These are phyloP conservation scores for Indicator maculatus DNA, from an alignment of 2,113 vertebrate genomes.

Conservation along the genomic window DNA sequence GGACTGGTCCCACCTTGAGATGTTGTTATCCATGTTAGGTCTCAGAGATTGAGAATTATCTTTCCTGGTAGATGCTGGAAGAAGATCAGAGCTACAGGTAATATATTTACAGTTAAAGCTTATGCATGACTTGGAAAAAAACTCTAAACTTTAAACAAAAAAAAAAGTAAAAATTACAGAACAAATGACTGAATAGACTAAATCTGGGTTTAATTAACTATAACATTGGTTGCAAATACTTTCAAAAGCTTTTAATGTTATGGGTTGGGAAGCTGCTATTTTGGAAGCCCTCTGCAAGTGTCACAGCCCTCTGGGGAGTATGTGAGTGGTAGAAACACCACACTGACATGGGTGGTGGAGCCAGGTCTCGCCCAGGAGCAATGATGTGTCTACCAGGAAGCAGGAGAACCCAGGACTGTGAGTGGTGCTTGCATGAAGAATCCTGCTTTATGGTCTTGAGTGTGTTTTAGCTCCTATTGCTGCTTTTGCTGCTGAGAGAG, in stretches of 20 bases:
- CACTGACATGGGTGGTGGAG: background rate
- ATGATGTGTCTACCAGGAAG: background rate
- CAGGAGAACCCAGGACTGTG: background rate
- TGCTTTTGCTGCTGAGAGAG: background rate
- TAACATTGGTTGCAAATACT: conserved; percentile 59
- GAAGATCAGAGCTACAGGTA: conserved; percentile 37
- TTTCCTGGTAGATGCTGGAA: conserved; percentile 34
- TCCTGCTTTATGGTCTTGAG: accelerated
- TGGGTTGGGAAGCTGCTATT: conserved; percentile 13
- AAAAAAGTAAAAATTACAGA: conserved; percentile 26
- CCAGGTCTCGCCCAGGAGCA: background rate
- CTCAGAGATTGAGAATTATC: background rate
- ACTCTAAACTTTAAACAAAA: background rate
- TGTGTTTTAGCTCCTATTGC: background rate
- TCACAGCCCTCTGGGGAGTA: background rate
- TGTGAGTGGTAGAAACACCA: background rate
- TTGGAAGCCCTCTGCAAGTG: conserved; percentile 25
- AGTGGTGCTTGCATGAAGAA: background rate
- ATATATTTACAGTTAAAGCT: conserved; percentile 22
- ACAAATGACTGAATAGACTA: conserved; percentile 46
- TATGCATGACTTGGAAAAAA: background rate
- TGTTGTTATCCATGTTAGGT: background rate
- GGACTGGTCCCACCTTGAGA: background rate
- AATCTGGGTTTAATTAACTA: conserved; percentile 57
- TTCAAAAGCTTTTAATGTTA: background rate